phyloP scores from a whole-genome alignment of 1,140 invertebrate genomes.

The Mercenaria mercenaria region DNA sequence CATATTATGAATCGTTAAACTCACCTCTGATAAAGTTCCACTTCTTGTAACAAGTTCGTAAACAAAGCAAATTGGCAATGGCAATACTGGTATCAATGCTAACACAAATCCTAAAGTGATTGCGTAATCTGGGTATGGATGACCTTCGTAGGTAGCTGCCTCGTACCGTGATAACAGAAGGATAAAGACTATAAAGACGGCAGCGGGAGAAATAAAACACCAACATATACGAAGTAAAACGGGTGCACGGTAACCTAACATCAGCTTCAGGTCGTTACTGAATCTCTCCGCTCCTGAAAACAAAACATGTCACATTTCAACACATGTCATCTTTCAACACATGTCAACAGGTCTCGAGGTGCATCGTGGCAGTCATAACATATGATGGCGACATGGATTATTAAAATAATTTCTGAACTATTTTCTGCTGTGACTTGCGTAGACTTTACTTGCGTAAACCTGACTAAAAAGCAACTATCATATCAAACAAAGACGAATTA shows the following conservation, averaged over 20 bases:
- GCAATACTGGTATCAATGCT: constrained; percentile 69
- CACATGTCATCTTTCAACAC: no score
- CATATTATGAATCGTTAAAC: no score
- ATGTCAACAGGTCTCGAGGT: no score
- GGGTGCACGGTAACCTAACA: constrained; percentile 75
- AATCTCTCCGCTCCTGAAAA: constrained; percentile 76
- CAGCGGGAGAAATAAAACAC: constrained; percentile 90
- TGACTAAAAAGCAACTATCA: no score
- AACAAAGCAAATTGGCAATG: constrained; percentile 69
- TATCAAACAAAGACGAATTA: no score
- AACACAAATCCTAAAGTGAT: constrained; percentile 73
- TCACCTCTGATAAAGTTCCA: constrained; percentile 67
- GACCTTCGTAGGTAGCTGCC: constrained; percentile 76
- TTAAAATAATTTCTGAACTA: no score
- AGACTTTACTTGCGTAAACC: no score
- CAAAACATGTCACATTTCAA: no score
- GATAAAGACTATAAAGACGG: constrained; percentile 90
- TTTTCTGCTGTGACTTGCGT: no score
- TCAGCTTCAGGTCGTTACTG: constrained; percentile 78
- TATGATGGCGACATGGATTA: no score
- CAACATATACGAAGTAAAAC: constrained; percentile 91
- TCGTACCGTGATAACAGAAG: constrained; percentile 90
- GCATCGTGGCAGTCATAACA: no score
- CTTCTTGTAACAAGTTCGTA: constrained; percentile 29
- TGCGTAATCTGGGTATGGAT: constrained; percentile 75